These are phyloP conservation scores for Sebastolobus altivelis DNA, from an alignment of 2,797 vertebrate genomes.

Conservation along the genomic window DNA sequence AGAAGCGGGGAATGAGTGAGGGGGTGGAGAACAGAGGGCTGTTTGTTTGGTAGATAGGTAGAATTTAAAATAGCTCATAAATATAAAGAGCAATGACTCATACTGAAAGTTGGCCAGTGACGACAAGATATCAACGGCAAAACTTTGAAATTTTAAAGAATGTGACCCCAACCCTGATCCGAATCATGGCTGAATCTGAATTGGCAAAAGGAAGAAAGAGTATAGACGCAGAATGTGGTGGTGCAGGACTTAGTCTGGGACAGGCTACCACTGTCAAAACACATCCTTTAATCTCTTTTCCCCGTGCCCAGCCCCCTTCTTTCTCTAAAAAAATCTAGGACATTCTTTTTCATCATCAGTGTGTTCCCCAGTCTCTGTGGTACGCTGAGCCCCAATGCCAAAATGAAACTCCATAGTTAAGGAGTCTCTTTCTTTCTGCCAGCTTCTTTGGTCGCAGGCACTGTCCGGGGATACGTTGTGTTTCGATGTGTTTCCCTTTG, in stretches of 20 bases:
- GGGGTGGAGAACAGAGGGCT: neutral
- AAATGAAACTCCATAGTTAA: slow-evolving; percentile 68
- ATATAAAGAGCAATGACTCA: slow-evolving; percentile 2
- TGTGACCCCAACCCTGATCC: slow-evolving; percentile 2
- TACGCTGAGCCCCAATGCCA: slow-evolving; percentile 61
- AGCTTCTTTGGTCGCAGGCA: slow-evolving; percentile 35
- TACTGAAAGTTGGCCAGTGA: slow-evolving; percentile 1
- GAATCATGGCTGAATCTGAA: slow-evolving; percentile 14
- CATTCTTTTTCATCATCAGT: slow-evolving; percentile 79
- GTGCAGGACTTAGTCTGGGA: slow-evolving; percentile 63
- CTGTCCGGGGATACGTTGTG: slow-evolving; percentile 40
- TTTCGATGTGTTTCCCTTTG: slow-evolving; percentile 35
- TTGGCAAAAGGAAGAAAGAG: slow-evolving; percentile 27
- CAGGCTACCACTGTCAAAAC: slow-evolving; percentile 74
- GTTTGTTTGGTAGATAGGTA: neutral
- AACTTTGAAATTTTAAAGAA: slow-evolving; percentile 10
- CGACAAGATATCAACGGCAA: neutral
- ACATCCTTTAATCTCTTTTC: slow-evolving; percentile 75
- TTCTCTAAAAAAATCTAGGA: slow-evolving; percentile 77
- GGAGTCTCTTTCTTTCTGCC: slow-evolving; percentile 71
- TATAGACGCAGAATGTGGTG: slow-evolving; percentile 27
- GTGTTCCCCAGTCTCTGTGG: slow-evolving; percentile 70
- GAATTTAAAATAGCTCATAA: slow-evolving; percentile 20
- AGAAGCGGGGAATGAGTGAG: neutral
- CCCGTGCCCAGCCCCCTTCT: slow-evolving; percentile 60